Evolutionary conservation across 2,113 vertebrate species (phyloP).

Genomic region (Oreochromis niloticus): DNA sequence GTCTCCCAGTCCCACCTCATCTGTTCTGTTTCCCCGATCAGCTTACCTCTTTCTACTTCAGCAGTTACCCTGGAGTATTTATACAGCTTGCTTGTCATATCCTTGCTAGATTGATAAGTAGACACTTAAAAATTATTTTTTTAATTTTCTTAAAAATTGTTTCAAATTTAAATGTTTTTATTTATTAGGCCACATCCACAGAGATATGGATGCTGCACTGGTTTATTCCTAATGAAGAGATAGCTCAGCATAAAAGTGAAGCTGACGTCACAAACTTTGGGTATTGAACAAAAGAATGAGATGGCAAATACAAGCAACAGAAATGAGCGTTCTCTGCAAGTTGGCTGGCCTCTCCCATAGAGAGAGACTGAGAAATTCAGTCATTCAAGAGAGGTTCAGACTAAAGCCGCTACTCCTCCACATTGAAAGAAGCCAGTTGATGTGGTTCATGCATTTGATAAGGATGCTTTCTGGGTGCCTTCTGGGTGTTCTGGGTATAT

Average conservation of each 20-base stretch:
- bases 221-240: background rate
- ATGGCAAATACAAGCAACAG: background rate
- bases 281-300: background rate
- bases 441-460: background rate
- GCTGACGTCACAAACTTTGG: background rate
- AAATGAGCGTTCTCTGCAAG: accelerated
- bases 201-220: background rate
- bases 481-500: background rate
- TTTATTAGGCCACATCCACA: background rate
- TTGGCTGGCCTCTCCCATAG: accelerated
- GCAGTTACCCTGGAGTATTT: background rate
- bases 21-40: background rate
- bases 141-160: background rate
- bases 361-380: background rate
- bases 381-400: background rate
- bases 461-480: background rate
- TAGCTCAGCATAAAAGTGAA: background rate
- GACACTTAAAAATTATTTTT: background rate
- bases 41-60: background rate
- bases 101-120: background rate
- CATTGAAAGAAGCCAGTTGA: background rate
- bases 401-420: background rate
- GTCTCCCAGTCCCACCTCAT: background rate
- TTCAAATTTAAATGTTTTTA: background rate
- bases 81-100: background rate